Percentiles rank a stretch among this genome's conserved stretches.
Conservation (phyloP, 2,888 invertebrate species). For the Heliconius hortense region DNA sequence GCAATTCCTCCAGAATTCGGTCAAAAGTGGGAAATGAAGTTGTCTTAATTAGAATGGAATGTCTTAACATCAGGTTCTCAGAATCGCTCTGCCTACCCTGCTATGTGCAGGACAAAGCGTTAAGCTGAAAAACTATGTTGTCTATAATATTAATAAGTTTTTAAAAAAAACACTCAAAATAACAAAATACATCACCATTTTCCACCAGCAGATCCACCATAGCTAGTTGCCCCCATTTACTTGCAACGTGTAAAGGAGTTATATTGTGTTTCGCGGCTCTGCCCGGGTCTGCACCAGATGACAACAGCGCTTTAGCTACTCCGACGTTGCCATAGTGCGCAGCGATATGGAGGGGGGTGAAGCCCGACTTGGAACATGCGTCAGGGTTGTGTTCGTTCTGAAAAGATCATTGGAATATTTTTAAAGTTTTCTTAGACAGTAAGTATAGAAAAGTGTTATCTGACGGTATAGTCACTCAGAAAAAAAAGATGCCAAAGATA, state of each 20-base stretch:
- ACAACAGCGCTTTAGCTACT: slow-evolving; percentile 93
- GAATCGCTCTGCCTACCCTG: too few relatives aligned
- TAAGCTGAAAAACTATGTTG: too few relatives aligned
- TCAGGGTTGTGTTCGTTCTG: slow-evolving; percentile 98
- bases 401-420: background rate
- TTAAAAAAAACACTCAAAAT: background rate
- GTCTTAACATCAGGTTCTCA: too few relatives aligned
- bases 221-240: slow-evolving; percentile 98
- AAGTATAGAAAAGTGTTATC: too few relatives aligned
- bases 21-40: too few relatives aligned
- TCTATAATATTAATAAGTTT: background rate
- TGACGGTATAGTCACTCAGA: too few relatives aligned
- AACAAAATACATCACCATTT: slow-evolving; percentile 70
- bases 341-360: slow-evolving; percentile 98
- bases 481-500: too few relatives aligned
- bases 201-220: slow-evolving; percentile 95
- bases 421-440: background rate
- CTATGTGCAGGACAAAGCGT: too few relatives aligned
- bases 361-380: slow-evolving; percentile 97
- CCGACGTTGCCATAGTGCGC: slow-evolving; percentile 99
- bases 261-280: slow-evolving; percentile 98
- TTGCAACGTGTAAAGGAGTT: slow-evolving; percentile 98
- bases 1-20: too few relatives aligned
- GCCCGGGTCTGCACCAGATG: slow-evolving; percentile 97
- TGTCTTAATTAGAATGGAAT: too few relatives aligned